phyloP scores from a whole-genome alignment of 2,888 invertebrate genomes.

The Baccha elongata region DNA sequence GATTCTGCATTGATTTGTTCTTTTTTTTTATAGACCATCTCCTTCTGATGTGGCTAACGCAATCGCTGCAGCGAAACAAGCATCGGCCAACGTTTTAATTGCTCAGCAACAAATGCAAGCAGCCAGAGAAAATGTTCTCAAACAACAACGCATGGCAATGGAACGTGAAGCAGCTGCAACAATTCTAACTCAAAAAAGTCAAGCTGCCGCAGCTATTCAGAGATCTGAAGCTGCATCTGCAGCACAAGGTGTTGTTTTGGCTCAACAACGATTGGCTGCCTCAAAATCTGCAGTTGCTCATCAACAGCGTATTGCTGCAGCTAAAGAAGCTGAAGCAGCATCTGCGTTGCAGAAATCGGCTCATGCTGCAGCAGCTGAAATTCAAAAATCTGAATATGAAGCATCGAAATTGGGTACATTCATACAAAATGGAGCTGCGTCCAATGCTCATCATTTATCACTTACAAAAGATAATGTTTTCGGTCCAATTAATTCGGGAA shows the following conservation, averaged over 20 bases:
- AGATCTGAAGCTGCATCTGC: slow-evolving; percentile 87
- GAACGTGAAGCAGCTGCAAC: slow-evolving; percentile 89
- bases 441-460: slow-evolving; percentile 85
- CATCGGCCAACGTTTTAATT: slow-evolving; percentile 87
- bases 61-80: slow-evolving; percentile 89
- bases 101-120: slow-evolving; percentile 89
- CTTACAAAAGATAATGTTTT: slow-evolving; percentile 85
- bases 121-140: slow-evolving; percentile 88
- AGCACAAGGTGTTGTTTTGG: slow-evolving; percentile 86
- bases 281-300: slow-evolving; percentile 88
- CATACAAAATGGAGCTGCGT: slow-evolving; percentile 84
- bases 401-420: slow-evolving; percentile 85
- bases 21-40: slow-evolving; percentile 79
- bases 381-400: slow-evolving; percentile 86
- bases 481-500: slow-evolving; percentile 79
- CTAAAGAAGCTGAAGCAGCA: slow-evolving; percentile 89
- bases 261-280: slow-evolving; percentile 88
- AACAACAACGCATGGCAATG: slow-evolving; percentile 88
- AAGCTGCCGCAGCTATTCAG: slow-evolving; percentile 87
- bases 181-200: slow-evolving; percentile 85
- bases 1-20: neutral
- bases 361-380: slow-evolving; percentile 87
- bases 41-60: slow-evolving; percentile 88
- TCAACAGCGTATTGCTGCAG: slow-evolving; percentile 88
- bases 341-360: slow-evolving; percentile 88